phyloP scores from a whole-genome alignment of 2,113 vertebrate genomes.

The Phainopepla nitens region DNA sequence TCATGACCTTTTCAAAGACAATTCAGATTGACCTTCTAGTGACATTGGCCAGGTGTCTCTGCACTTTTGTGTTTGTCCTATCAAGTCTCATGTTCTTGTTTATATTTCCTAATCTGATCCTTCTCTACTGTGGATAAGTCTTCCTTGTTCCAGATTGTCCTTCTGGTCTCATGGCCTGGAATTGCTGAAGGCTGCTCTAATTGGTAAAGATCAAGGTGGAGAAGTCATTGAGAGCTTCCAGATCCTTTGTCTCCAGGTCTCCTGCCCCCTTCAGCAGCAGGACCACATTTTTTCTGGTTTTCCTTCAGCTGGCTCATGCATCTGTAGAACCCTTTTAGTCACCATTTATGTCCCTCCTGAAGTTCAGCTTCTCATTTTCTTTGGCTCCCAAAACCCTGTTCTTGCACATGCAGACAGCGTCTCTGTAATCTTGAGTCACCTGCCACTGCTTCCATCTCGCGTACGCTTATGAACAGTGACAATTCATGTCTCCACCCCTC shows the following conservation, averaged over 20 bases:
- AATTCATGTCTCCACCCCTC: neutral
- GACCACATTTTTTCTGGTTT: neutral
- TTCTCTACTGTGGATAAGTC: neutral
- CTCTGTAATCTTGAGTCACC: neutral
- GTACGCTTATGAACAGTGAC: neutral
- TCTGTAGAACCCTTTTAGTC: neutral
- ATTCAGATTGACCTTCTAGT: neutral
- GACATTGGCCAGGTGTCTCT: neutral
- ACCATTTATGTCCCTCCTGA: neutral
- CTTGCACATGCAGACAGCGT: neutral
- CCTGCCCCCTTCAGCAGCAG: neutral
- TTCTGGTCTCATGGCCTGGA: neutral
- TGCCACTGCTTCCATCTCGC: neutral
- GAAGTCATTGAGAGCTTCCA: neutral
- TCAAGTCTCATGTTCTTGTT: neutral
- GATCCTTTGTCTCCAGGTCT: neutral
- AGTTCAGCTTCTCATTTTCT: neutral
- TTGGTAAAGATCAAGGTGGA: neutral
- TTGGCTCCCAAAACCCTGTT: neutral
- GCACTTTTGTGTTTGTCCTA: neutral
- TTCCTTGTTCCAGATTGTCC: neutral
- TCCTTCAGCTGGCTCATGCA: neutral
- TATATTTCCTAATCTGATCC: neutral
- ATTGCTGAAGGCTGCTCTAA: neutral
- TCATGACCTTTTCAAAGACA: neutral